These are phyloP conservation scores for Lindbergichthys nudifrons DNA, from an alignment of 2,797 vertebrate genomes.

Conservation along the genomic window DNA sequence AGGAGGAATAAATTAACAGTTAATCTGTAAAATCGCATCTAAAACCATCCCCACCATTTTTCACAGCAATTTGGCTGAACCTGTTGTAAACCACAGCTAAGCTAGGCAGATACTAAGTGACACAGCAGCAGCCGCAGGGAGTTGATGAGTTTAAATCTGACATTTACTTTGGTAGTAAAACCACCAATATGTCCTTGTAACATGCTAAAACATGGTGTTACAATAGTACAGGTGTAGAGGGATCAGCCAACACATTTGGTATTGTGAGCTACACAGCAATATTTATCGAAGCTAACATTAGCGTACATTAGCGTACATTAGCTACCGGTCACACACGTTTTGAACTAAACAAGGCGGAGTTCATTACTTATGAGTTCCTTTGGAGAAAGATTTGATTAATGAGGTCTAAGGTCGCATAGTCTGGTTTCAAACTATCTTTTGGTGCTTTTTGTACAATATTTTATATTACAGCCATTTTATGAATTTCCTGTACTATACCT, in stretches of 20 bases:
- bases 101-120: not conserved
- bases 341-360: not conserved
- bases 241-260: not conserved
- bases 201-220: not conserved
- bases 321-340: too few relatives aligned
- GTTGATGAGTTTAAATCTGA: too few relatives aligned
- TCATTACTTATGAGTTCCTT: not conserved
- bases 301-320: not conserved
- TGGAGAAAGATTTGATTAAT: not conserved
- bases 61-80: not conserved
- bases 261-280: not conserved
- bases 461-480: conserved; percentile 3
- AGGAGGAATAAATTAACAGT: not conserved
- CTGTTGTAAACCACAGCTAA: not conserved
- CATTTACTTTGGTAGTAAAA: not conserved
- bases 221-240: too few relatives aligned
- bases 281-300: not conserved
- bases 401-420: conserved; percentile 3
- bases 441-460: conserved; percentile 9
- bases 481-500: not conserved
- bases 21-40: not conserved
- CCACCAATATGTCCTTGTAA: not conserved
- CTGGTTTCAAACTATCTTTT: not conserved
- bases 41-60: not conserved
- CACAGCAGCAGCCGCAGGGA: not conserved